Conservation (phyloP, 2,888 invertebrate genomes). For the Tetheella fluctuosa region DNA sequence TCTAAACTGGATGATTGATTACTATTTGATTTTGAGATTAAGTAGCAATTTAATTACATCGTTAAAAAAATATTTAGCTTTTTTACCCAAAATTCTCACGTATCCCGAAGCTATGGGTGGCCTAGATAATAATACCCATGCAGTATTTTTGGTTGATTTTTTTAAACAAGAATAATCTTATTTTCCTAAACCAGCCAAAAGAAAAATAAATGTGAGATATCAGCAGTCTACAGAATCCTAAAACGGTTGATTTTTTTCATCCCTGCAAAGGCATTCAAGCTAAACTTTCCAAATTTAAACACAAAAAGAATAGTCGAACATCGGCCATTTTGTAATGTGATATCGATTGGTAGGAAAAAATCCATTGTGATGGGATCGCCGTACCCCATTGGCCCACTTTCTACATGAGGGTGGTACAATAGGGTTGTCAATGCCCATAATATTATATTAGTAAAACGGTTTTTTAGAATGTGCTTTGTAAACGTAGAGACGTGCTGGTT, state of each 20-base stretch:
- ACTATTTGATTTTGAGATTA: too few relatives aligned
- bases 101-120: too few relatives aligned
- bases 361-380: slow-evolving; percentile 69
- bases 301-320: slow-evolving; percentile 41
- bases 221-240: neutral
- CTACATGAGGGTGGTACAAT: slow-evolving; percentile 74
- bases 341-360: slow-evolving; percentile 81
- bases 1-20: too few relatives aligned
- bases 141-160: too few relatives aligned
- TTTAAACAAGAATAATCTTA: neutral
- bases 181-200: too few relatives aligned
- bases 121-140: too few relatives aligned
- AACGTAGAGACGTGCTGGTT: slow-evolving; percentile 46
- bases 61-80: too few relatives aligned
- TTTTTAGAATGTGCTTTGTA: slow-evolving; percentile 64
- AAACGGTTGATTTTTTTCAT: neutral
- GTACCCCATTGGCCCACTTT: slow-evolving; percentile 81
- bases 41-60: too few relatives aligned
- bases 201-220: neutral
- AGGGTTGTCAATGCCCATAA: slow-evolving; percentile 73
- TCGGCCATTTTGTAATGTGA: slow-evolving; percentile 76
- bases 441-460: slow-evolving; percentile 54
- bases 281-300: slow-evolving; percentile 32
- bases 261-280: neutral
- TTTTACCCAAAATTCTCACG: too few relatives aligned